A percentile compares a stretch with the other conserved stretches of the same genome.
Evolutionary conservation across 2,888 invertebrate genomes (phyloP).

Genomic region (Morpho deidamia): DNA sequence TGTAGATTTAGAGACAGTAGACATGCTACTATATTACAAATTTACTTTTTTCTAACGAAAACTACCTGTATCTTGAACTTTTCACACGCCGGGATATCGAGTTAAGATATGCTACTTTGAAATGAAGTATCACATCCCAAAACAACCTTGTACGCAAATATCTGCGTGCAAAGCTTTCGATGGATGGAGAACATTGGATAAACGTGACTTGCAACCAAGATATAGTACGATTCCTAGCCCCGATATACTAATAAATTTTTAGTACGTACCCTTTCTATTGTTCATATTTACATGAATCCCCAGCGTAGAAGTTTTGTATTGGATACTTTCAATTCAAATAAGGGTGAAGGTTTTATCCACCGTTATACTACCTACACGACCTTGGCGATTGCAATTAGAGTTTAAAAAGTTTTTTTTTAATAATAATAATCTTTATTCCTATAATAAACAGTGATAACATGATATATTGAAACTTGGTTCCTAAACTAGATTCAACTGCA

Average conservation of each 20-base stretch:
- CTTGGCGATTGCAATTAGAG: too few species aligned
- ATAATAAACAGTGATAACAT: too few species aligned
- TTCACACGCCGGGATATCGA: too few species aligned
- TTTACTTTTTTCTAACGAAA: too few species aligned
- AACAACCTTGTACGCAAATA: conserved; percentile 4
- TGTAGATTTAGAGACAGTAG: too few species aligned
- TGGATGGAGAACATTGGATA: conserved; percentile 8
- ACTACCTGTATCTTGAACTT: too few species aligned
- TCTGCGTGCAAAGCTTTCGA: conserved; percentile 17
- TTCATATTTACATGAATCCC: conserved; percentile 2
- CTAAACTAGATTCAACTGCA: too few species aligned
- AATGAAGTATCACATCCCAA: conserved; percentile 2
- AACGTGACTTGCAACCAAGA: conserved; percentile 13
- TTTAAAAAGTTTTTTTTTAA: too few species aligned
- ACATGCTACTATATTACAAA: too few species aligned
- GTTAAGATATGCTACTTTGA: conserved; percentile 2
- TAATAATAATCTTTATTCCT: too few species aligned
- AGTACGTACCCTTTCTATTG: conserved; percentile 8
- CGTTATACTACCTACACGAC: too few species aligned
- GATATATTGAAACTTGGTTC: too few species aligned
- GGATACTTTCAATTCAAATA: background rate
- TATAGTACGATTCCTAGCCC: conserved; percentile 7
- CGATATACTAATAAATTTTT: conserved; percentile 9
- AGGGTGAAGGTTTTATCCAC: background rate
- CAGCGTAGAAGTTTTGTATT: background rate